Evolutionary conservation across 2,797 vertebrate species (phyloP).

Genomic region (Lepilemur ruficaudatus): DNA sequence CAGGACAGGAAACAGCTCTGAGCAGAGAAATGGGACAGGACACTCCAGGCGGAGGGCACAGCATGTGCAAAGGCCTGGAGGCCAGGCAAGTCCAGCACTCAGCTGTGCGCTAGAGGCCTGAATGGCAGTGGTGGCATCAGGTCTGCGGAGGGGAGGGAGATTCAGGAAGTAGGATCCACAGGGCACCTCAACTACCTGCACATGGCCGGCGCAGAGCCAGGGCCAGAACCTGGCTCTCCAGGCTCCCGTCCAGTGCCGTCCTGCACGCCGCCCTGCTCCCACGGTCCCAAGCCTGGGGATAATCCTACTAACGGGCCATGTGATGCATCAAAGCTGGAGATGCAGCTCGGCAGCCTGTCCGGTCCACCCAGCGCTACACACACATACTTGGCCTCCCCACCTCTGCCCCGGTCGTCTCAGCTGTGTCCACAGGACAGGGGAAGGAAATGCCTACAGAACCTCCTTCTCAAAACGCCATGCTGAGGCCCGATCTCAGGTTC

Average conservation of each 20-base stretch:
- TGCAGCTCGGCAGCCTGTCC: not conserved
- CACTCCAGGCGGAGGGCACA: not conserved
- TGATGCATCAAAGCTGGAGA: not conserved
- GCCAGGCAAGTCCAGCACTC: not conserved
- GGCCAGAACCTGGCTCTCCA: not conserved
- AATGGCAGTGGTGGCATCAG: not conserved
- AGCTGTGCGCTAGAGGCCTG: not conserved
- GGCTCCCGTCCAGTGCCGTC: not conserved
- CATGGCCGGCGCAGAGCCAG: not conserved
- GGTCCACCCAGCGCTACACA: rapidly evolving
- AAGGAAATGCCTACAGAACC: not conserved
- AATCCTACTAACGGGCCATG: not conserved
- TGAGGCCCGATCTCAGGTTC: no score
- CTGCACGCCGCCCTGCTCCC: not conserved
- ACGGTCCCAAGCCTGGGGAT: rapidly evolving
- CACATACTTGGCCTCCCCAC: not conserved
- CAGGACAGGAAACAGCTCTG: not conserved
- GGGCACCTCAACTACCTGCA: not conserved
- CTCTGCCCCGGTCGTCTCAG: not conserved
- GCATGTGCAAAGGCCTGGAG: not conserved
- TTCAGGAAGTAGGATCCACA: not conserved
- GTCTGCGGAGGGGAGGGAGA: not conserved
- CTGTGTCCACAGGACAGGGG: not conserved
- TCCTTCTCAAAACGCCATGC: not conserved
- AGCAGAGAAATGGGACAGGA: not conserved